Base-by-base conservation (phyloP, 2,113 vertebrate species). In the Epinephelus fuscoguttatus region DNA sequence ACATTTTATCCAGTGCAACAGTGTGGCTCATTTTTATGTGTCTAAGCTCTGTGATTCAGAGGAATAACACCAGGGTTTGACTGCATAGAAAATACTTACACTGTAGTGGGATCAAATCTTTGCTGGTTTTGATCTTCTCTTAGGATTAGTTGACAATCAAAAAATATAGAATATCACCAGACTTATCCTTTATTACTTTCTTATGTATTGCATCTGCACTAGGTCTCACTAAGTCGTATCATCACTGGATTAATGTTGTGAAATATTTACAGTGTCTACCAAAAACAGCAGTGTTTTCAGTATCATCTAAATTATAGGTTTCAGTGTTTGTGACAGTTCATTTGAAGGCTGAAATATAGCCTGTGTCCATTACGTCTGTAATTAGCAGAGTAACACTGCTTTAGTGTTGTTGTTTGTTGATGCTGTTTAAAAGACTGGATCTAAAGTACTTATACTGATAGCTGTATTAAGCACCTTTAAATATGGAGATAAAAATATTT, bases 311-410 rank as follows among this genome's bases (percentile, higher is more conserved):
- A 86, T 84, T 79, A 45, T 42, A 69, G 70, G 21, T 75, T 67
- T 74, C 25, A 59, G 14, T 60, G 45, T 7, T 21, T 59, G 42
- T 64, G 72, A 83, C 59, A 47, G 64, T 61, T 75, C 21, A 42
- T 78, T 78, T 85, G 56, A 85, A 78, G 45, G 49, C 75, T 63
- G 1, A 78, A 86, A 74, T 80, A 73, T 52, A 79, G 45, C n/a
- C 47, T 10, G 57, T 76, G 68, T 66, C 72, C 49, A 60, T 80
- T 77, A 53, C 1, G 33, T 70, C 33, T 64, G 50, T 82, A 70
- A 78, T 80, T 71, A 72, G 37, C 49, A 61, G 9, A 80, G 56
- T 59, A 37, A 21, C 57, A 18, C 27, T 30, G 67, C 73, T 52
- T 45, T 21, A 49, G 1, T 53, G 61, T 64, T 70, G 79, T 50